Conservation (phyloP, 2,797 vertebrate genomes). For the Trichosurus vulpecula region DNA sequence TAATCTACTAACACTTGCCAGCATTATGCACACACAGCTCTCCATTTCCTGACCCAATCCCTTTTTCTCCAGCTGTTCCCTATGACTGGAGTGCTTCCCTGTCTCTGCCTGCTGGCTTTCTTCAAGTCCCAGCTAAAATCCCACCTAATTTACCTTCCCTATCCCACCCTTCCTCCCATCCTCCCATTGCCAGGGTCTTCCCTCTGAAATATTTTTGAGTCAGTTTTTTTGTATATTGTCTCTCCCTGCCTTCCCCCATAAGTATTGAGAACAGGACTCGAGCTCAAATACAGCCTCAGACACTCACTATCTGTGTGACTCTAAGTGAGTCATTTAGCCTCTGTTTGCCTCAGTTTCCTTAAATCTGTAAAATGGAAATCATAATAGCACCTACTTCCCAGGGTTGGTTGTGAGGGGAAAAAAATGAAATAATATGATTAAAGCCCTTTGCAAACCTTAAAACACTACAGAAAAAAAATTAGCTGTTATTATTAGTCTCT, state of each 20-base stretch:
- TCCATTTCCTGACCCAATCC: no score
- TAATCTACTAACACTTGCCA: no score
- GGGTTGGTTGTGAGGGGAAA: neutral
- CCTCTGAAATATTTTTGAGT: neutral
- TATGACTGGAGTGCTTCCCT: no score
- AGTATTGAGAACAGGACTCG: neutral
- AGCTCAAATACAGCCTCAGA: neutral
- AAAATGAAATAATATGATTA: neutral
- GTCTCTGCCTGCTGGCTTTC: no score
- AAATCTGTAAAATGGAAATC: neutral
- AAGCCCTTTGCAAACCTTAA: neutral
- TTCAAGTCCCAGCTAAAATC: neutral
- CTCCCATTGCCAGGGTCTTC: neutral
- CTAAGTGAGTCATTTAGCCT: neutral
- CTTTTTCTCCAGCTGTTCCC: no score
- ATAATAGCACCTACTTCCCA: neutral
- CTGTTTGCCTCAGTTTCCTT: neutral
- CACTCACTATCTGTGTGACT: neutral
- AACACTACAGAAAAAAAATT: neutral
- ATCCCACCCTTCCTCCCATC: neutral
- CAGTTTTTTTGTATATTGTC: neutral
- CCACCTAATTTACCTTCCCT: neutral
- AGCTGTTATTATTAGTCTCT: neutral
- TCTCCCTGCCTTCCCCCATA: no score
- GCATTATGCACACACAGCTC: no score